These are phyloP conservation scores for Noturus placidus DNA, from an alignment of 2,113 vertebrate species.

Conservation along the genomic window DNA sequence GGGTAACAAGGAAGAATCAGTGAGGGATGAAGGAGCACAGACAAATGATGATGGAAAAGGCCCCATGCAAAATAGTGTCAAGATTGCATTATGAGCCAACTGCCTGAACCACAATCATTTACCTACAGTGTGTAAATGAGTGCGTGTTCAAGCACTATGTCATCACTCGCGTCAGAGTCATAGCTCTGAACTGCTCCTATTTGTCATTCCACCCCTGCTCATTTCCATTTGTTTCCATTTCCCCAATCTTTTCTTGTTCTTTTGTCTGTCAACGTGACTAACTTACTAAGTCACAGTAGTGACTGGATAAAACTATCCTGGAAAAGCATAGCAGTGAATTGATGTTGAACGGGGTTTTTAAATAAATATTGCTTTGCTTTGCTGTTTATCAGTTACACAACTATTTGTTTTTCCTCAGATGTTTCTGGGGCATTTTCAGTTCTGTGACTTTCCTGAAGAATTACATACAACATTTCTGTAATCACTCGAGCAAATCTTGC, in stretches of 20 bases:
- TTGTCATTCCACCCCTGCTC: background rate
- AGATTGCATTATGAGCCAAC: background rate
- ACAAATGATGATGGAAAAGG: conserved; percentile 15
- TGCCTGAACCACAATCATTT: background rate
- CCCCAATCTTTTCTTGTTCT: background rate
- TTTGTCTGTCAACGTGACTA: background rate
- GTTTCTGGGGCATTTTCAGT: background rate
- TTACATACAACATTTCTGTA: background rate
- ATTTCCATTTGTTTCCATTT: conserved; percentile 15
- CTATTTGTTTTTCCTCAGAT: background rate
- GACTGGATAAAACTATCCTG: background rate
- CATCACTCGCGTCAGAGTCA: conserved; percentile 25
- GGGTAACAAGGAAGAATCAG: conserved; percentile 46
- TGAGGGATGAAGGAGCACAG: conserved; percentile 5
- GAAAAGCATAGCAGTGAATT: background rate
- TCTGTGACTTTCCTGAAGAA: background rate
- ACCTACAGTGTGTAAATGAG: background rate
- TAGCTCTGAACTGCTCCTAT: background rate
- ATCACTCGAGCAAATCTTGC: background rate
- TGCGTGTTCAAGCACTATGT: background rate
- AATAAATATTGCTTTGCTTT: background rate
- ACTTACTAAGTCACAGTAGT: background rate
- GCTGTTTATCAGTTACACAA: background rate
- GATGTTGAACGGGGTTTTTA: background rate
- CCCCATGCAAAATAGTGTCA: conserved; percentile 1